phyloP scores from a whole-genome alignment of 1,140 invertebrate genomes.

The Tetraneura akinire region DNA sequence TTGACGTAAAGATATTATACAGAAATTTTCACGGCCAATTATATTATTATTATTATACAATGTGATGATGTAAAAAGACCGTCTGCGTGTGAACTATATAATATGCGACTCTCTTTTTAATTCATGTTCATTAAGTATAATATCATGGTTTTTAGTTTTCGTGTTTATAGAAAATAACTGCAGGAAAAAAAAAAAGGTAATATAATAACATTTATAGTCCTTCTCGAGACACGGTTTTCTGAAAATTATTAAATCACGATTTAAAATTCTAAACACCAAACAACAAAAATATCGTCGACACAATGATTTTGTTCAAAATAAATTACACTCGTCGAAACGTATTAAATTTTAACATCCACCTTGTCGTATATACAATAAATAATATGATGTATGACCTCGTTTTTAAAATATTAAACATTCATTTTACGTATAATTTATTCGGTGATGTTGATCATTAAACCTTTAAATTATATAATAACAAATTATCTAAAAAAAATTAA shows the following conservation, averaged over 20 bases:
- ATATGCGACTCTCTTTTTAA: not conserved
- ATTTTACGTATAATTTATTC: constrained; percentile 10
- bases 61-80: not conserved
- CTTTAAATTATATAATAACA: too few relatives aligned
- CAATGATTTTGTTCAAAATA: too few relatives aligned
- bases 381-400: constrained; percentile 10
- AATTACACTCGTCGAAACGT: too few relatives aligned
- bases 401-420: not conserved
- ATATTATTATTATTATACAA: constrained; percentile 5
- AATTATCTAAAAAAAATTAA: too few relatives aligned
- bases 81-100: not conserved
- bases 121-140: not conserved
- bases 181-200: not conserved
- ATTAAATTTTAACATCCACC: too few relatives aligned
- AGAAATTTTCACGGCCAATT: constrained; percentile 34
- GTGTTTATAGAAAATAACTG: not conserved
- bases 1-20: not conserved
- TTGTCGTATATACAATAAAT: too few relatives aligned
- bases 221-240: too few relatives aligned
- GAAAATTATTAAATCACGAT: not conserved
- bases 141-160: not conserved
- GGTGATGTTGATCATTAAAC: not conserved
- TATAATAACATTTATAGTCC: not conserved
- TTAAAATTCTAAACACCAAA: not conserved
- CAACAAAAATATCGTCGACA: too few relatives aligned